A percentile compares a stretch with the other conserved stretches of the same genome.
Conservation (phyloP, 2,113 vertebrate genomes). For the Larimichthys polyactis region DNA sequence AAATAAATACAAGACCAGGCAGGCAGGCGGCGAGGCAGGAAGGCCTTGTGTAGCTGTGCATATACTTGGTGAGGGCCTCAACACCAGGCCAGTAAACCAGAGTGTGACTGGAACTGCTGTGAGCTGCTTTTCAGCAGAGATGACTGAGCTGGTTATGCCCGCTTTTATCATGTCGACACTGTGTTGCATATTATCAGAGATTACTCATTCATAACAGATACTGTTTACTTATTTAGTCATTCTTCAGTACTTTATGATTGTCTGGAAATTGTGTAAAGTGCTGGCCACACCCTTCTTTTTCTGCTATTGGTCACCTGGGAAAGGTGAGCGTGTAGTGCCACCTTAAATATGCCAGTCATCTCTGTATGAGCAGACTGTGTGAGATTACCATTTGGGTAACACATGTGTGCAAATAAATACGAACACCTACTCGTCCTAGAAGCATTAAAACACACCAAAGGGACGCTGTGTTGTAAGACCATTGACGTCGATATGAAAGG, state of each 20-base stretch:
- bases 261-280: neutral
- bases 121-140: neutral
- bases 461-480: neutral
- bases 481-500: neutral
- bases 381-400: neutral
- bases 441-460: neutral
- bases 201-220: neutral
- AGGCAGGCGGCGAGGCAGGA: neutral
- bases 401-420: neutral
- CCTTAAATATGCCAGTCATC: neutral
- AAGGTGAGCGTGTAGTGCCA: neutral
- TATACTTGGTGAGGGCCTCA: neutral
- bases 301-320: neutral
- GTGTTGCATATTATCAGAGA: neutral
- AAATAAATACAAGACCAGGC: constrained; percentile 2
- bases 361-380: neutral
- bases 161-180: neutral
- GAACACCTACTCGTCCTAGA: neutral
- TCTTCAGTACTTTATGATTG: neutral
- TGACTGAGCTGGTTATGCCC: neutral
- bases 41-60: neutral
- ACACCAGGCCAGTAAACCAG: neutral
- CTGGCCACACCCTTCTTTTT: constrained; percentile 6
- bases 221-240: constrained; percentile 13
- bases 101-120: neutral